A percentile compares a stretch with the other conserved stretches of the same genome.
Evolutionary conservation across 2,797 vertebrate species (phyloP).

Genomic region (Sebastes hopkinsi): DNA sequence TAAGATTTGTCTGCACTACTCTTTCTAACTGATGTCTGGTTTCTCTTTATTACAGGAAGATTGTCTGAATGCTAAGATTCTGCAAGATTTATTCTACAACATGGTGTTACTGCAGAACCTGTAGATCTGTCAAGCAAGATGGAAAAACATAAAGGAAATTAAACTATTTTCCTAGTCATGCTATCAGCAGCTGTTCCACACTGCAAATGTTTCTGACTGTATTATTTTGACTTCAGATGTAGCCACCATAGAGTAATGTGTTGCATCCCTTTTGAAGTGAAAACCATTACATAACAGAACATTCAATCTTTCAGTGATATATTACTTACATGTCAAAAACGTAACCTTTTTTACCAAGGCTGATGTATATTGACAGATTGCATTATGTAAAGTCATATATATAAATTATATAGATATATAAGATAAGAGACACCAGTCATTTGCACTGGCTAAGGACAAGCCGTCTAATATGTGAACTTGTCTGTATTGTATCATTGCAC

Average conservation of each 20-base stretch:
- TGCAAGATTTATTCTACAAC: neutral
- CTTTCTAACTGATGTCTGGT: neutral
- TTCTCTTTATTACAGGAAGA: neutral
- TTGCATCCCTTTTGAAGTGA: neutral
- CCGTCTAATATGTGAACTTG: too few relatives aligned
- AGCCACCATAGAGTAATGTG: neutral
- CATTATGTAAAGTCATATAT: too few relatives aligned
- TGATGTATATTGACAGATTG: too few relatives aligned
- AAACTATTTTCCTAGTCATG: neutral
- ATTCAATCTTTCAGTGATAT: too few relatives aligned
- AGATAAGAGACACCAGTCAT: too few relatives aligned
- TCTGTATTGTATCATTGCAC: too few relatives aligned
- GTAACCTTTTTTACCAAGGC: too few relatives aligned
- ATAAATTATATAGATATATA: too few relatives aligned
- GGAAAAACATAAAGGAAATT: neutral
- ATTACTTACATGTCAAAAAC: too few relatives aligned
- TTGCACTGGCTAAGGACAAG: too few relatives aligned
- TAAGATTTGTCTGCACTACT: neutral
- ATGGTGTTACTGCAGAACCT: neutral
- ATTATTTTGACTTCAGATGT: neutral
- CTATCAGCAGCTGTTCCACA: neutral
- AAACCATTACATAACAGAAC: too few relatives aligned
- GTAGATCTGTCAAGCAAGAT: neutral
- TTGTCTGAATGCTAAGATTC: neutral
- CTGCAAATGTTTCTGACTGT: neutral